Evolutionary conservation across 2,888 invertebrate species (phyloP), one percentile per base, ranked within the genome.

Genomic region (Rhodophaea formosa): DNA sequence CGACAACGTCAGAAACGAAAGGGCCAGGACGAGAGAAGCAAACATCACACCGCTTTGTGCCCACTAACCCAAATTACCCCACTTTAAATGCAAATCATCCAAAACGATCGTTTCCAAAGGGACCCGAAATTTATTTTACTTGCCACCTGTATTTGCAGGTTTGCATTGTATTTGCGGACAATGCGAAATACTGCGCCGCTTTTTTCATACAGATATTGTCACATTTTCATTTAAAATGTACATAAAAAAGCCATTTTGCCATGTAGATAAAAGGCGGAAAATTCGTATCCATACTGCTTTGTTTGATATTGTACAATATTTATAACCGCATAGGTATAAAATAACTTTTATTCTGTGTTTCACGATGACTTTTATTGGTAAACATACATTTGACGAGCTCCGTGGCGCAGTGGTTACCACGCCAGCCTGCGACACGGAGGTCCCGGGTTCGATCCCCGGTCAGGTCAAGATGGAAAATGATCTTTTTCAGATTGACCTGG

Each of bases 31-130:
- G 65, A 66, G 56, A 61, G 61, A 54, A 70, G 68, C 70, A 76
- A 79, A 79, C 76, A 79, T 67, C 65, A 59, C 58, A 53, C 51
- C 53, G 66, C 69, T 76, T 72, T 79, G 71, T 76, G 67, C 71
- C 62, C 61, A 62, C 64, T 80, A 79, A 77, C 83, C 84, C 73
- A 75, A 86, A 86, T 86, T 81, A 80, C 74, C 70, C 70, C 79
- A 81, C 79, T 88, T 84, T 79, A 86, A 80, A 89, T 88, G 88
- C 82, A 87, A 88, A 89, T 86, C 75, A 78, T 74, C 71, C 68
- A 72, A 63, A 70, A 70, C 68, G 71, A 75, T 66, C 72, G 64
- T 71, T 70, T 69, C 63, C 66, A 69, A 54, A 62, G 61, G 62
- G 60, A 59, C 66, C 62, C 69, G 67, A 68, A 70, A 69, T 73